Evolutionary conservation across 2,888 invertebrate species (phyloP).

Genomic region (Orchesellides sinensis): DNA sequence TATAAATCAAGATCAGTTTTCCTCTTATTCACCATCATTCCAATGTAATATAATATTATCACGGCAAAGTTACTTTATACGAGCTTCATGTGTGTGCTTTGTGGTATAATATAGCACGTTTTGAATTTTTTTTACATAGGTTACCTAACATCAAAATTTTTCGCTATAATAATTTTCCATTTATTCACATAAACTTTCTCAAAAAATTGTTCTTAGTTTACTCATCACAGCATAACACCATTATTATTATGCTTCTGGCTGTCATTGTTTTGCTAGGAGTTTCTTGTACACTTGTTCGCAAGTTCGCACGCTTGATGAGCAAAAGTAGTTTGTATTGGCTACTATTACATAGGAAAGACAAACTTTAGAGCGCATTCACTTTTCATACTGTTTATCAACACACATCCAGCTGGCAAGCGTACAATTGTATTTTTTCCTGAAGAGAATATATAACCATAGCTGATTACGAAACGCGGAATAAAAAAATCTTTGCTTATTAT

Average conservation of each 20-base stretch:
- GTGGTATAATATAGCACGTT: constrained; percentile 16
- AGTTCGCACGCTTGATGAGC: constrained; percentile 50
- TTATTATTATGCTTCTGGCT: constrained; percentile 1
- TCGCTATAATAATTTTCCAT: no score
- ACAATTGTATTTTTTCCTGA: background rate
- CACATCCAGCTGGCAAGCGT: constrained; percentile 49
- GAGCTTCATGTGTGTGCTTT: background rate
- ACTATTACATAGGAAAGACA: background rate
- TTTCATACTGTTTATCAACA: background rate
- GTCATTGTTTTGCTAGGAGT: constrained; percentile 9
- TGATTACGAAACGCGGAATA: constrained; percentile 24
- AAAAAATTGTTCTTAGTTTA: constrained; percentile 20
- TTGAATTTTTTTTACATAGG: constrained; percentile 15
- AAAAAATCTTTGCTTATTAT: constrained; percentile 10
- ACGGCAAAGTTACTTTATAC: background rate
- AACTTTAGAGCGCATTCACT: background rate
- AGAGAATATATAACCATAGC: background rate
- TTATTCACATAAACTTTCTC: constrained; percentile 33
- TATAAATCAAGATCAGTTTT: constrained; percentile 43
- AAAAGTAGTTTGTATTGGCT: constrained; percentile 22
- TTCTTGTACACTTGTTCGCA: constrained; percentile 12
- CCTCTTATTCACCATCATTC: constrained; percentile 5
- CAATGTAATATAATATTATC: background rate
- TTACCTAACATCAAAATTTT: no score
- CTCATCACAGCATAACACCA: constrained; percentile 33